phyloP scores from a whole-genome alignment of 2,797 vertebrate genomes.

The Gobionotothen gibberifrons region DNA sequence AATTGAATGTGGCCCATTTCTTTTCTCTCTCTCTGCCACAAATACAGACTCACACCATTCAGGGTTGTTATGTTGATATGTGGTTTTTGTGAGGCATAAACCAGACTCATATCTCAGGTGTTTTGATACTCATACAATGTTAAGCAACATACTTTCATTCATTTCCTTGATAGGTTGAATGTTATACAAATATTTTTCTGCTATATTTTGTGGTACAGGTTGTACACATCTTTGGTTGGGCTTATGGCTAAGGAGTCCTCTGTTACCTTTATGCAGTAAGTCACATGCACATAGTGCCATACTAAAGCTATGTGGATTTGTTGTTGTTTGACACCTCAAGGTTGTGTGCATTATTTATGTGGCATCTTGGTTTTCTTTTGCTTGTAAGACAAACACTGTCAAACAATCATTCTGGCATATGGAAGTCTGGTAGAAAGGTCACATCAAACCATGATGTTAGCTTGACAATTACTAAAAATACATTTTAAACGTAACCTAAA shows the following conservation, averaged over 20 bases:
- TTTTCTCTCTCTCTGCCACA: slow-evolving; percentile 16
- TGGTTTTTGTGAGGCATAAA: slow-evolving; percentile 11
- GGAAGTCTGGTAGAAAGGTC: neutral
- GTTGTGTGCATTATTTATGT: slow-evolving; percentile 14
- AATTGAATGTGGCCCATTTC: slow-evolving; percentile 1
- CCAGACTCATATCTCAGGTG: slow-evolving; percentile 34
- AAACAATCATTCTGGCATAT: neutral
- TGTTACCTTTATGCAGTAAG: neutral
- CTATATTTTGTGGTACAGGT: neutral
- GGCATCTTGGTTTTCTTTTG: slow-evolving; percentile 10
- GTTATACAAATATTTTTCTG: neutral
- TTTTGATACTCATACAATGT: slow-evolving; percentile 31
- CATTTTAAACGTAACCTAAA: neutral
- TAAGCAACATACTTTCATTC: neutral
- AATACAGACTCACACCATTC: slow-evolving; percentile 5
- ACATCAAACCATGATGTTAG: neutral
- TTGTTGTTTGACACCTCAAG: slow-evolving; percentile 5
- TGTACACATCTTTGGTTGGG: slow-evolving; percentile 4
- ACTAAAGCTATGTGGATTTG: slow-evolving; percentile 7
- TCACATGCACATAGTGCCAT: slow-evolving; percentile 1
- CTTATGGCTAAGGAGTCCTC: neutral
- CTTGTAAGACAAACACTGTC: neutral
- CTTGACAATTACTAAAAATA: neutral
- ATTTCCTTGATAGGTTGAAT: neutral
- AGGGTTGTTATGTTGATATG: slow-evolving; percentile 23